A percentile compares a stretch with the other conserved stretches of the same genome.
phyloP scores from a whole-genome alignment of 2,888 invertebrate genomes.

The Macaria notata region DNA sequence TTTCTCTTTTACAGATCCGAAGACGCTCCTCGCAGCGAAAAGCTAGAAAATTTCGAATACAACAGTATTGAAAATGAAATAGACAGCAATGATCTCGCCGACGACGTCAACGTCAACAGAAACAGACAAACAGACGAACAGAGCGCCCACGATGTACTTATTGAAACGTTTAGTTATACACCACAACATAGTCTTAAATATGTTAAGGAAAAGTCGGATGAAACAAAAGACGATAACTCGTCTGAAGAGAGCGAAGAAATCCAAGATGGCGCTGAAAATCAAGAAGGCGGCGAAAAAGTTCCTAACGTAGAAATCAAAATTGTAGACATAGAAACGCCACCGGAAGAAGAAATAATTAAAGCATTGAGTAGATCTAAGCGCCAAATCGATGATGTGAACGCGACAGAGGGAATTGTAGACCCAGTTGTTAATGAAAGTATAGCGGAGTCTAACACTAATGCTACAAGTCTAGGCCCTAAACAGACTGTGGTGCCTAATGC shows the following conservation, averaged over 20 bases:
- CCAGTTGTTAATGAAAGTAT: neutral
- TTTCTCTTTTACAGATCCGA: slow-evolving; percentile 8
- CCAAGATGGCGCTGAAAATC: neutral
- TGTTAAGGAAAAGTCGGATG: neutral
- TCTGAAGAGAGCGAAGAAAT: neutral
- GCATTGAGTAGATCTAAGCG: slow-evolving; percentile 29
- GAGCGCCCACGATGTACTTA: slow-evolving; percentile 26
- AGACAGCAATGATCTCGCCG: slow-evolving; percentile 30
- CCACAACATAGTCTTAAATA: slow-evolving; percentile 17
- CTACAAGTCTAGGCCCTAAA: slow-evolving; percentile 14
- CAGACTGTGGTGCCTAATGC: neutral
- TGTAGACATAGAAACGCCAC: slow-evolving; percentile 1
- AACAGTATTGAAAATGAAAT: slow-evolving; percentile 35
- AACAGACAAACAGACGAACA: slow-evolving; percentile 26
- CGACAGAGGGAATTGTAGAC: neutral
- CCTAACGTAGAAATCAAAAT: neutral
- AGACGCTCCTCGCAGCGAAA: slow-evolving; percentile 6
- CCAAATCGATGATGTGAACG: slow-evolving; percentile 18
- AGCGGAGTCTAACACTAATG: neutral
- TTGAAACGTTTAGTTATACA: slow-evolving; percentile 41
- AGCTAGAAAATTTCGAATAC: slow-evolving; percentile 29
- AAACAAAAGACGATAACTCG: neutral
- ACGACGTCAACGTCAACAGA: slow-evolving; percentile 44
- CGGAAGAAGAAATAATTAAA: slow-evolving; percentile 9
- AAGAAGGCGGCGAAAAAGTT: neutral